Evolutionary conservation across 1,140 invertebrate genomes (phyloP).

Genomic region (Bactericera cockerelli): DNA sequence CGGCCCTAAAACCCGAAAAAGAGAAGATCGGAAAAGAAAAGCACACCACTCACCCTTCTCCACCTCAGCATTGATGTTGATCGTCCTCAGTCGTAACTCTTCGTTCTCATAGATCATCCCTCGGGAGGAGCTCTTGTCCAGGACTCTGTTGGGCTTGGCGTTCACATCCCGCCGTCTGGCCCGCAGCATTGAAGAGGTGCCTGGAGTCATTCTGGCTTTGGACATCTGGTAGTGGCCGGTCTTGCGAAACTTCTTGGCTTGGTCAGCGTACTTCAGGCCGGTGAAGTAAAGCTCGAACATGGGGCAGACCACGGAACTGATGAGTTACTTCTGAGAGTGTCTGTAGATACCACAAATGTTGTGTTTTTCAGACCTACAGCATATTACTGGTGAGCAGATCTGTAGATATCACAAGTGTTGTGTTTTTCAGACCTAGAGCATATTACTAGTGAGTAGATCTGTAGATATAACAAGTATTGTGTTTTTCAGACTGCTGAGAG

Average conservation of each 20-base stretch:
- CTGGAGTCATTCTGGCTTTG: conserved; percentile 20
- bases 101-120: conserved; percentile 85
- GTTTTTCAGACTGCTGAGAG: no score
- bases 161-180: conserved; percentile 49
- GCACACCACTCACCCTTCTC: conserved; percentile 67
- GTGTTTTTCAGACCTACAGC: no score
- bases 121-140: conserved; percentile 65
- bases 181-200: conserved; percentile 40
- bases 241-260: not conserved
- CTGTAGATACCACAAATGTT: no score
- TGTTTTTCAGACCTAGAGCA: no score
- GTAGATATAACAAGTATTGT: no score
- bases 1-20: no score
- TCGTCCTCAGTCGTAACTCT: conserved; percentile 70
- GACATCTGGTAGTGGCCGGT: not conserved
- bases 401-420: no score
- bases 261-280: not conserved
- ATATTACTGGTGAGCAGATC: no score
- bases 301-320: no score
- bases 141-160: conserved; percentile 54
- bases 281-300: not conserved
- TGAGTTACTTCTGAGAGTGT: no score
- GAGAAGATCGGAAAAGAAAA: no score
- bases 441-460: no score
- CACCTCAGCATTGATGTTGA: conserved; percentile 84